Evolutionary conservation across 2,888 invertebrate species (phyloP).

Genomic region (Corythucha ciliata): DNA sequence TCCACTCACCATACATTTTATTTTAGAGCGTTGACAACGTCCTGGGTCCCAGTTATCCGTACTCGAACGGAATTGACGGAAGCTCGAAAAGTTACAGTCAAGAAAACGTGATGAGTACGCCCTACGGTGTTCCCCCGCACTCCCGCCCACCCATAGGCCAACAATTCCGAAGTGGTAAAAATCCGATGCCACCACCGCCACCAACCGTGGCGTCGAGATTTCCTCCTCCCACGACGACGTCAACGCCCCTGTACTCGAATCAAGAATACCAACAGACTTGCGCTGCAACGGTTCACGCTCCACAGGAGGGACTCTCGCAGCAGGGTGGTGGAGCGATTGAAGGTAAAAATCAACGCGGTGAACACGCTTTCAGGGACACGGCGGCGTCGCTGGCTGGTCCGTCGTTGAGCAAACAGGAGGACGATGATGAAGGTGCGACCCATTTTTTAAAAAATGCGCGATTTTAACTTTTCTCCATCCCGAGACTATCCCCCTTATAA

Average conservation of each 20-base stretch:
- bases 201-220: not conserved
- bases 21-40: not conserved
- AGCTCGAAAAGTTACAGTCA: slow-evolving; percentile 15
- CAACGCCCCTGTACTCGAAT: not conserved
- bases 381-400: slow-evolving; percentile 19
- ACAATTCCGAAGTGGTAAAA: not conserved
- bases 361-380: slow-evolving; percentile 12
- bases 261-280: slow-evolving; percentile 12
- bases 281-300: slow-evolving; percentile 18
- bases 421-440: slow-evolving; percentile 19
- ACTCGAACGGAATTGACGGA: slow-evolving; percentile 4
- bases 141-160: slow-evolving; percentile 5
- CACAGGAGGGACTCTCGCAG: slow-evolving; percentile 15
- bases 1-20: too few species aligned
- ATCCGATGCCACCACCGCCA: not conserved
- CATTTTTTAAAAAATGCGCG: not conserved
- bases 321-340: too few species aligned
- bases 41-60: not conserved
- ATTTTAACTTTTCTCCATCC: not conserved
- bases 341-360: too few species aligned
- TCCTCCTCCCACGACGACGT: not conserved
- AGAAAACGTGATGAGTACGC: slow-evolving; percentile 3
- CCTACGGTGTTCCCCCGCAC: slow-evolving; percentile 1
- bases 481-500: not conserved
- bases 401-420: slow-evolving; percentile 19